Base-by-base conservation (phyloP, 35 echinoderm and acorn worm species). In the Heliocidaris tuberculata region DNA sequence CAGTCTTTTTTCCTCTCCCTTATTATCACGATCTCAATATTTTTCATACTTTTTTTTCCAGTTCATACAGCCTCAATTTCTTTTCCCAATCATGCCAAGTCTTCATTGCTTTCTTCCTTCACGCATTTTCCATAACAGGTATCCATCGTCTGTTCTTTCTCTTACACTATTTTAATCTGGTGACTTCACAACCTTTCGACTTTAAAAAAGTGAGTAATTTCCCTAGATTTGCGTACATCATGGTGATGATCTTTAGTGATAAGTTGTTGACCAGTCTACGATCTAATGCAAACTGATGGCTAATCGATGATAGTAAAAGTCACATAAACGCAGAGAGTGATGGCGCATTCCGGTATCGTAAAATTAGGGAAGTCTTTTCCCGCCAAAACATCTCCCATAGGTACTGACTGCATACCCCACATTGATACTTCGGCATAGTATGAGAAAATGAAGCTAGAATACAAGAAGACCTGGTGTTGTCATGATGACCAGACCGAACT, bases 201-300 rank as follows among this genome's bases (percentile, higher is more conserved):
- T 21, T 47, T 89, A 1, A 48, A 89, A 89, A 89, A 47, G 31
- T 89, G 87, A 89, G 31, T 89, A 89, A 89, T 48, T 89, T 89
- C 87, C 87, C 87, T 89, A 11, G 47, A 47, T 32, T 89, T 47
- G 29, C 87, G 87, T 89, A 6, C 16, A 48, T 47, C 5, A 48
- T 32, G 15, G 35, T 13, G 87, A 89, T 89, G 87, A 89, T 6
- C 12, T 4, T n/a, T 15, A 30, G 32, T 89, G 87, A 89, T 89
- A 89, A 89, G 31, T 4, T 78, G 27, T 27, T 78, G 65, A 78
- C 65, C 65, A 78, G 65, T 78, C 65, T 78, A n/a, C 27, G 65
- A n/a, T n/a, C 6, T 78, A n/a, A 27, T n/a, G 15, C 52, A 56
- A n/a, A n/a, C 65, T n/a, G 65, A 78, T 78, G 2, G 65, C 19